A percentile compares a stretch with the other conserved stretches of the same genome.
These are phyloP conservation scores for Lycophotia porphyrea DNA, from an alignment of 2,888 invertebrate species.

Conservation along the genomic window DNA sequence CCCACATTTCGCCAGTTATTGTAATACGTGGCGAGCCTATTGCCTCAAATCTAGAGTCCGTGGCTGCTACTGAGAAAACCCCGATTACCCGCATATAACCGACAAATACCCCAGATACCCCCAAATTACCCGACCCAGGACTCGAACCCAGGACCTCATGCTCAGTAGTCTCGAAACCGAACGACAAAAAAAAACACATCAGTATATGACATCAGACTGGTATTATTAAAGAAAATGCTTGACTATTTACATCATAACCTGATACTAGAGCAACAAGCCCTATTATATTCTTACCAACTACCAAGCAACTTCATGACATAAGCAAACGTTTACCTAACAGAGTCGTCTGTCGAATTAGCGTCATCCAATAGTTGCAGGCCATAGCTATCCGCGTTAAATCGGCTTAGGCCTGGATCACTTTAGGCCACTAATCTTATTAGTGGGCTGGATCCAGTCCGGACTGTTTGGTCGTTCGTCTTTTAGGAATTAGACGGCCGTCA, in stretches of 20 bases:
- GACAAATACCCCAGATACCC: too few species aligned
- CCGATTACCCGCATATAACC: too few species aligned
- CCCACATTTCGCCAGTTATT: too few species aligned
- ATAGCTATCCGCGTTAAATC: constrained; percentile 55
- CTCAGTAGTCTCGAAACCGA: too few species aligned
- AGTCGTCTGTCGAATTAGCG: constrained; percentile 55
- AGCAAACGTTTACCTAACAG: constrained; percentile 29
- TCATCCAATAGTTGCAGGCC: constrained; percentile 47
- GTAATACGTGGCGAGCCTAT: too few species aligned
- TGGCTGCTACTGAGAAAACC: too few species aligned
- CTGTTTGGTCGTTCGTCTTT: constrained; percentile 45
- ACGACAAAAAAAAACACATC: not conserved
- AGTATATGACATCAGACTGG: not conserved
- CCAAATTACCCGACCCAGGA: too few species aligned
- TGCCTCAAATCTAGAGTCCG: too few species aligned
- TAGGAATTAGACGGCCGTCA: constrained; percentile 29
- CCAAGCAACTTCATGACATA: constrained; percentile 14
- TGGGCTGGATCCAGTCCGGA: constrained; percentile 30
- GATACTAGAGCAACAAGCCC: not conserved
- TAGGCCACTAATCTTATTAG: constrained; percentile 60
- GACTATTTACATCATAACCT: not conserved
- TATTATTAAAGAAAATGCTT: not conserved
- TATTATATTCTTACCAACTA: not conserved
- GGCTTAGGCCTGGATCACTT: constrained; percentile 62
- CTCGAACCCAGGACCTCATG: too few species aligned